A percentile compares a stretch with the other conserved stretches of the same genome.
phyloP scores from a whole-genome alignment of 2,888 invertebrate genomes.

The Cerastoderma edule region DNA sequence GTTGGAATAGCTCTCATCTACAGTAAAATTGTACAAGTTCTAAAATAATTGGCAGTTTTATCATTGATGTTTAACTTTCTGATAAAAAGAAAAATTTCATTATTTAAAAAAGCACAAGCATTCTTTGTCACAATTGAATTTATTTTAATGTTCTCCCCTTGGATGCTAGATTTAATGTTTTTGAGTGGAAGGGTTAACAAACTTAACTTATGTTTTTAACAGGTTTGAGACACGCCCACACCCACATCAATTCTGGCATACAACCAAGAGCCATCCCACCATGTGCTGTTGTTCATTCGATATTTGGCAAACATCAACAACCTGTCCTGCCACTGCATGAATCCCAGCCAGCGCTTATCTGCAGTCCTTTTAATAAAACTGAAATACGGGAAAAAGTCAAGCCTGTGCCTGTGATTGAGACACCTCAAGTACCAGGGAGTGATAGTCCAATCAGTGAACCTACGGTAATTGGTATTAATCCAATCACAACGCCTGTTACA shows the following conservation, averaged over 20 bases:
- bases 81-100: too few species aligned
- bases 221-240: not conserved
- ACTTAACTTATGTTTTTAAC: not conserved
- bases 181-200: not conserved
- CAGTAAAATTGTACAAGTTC: too few species aligned
- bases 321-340: too few species aligned
- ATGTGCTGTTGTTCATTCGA: too few species aligned
- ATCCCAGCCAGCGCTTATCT: not conserved
- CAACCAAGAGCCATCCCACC: not conserved
- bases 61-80: too few species aligned
- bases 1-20: too few species aligned
- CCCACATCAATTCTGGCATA: not conserved
- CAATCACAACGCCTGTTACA: not conserved
- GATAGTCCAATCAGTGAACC: conserved; percentile 8
- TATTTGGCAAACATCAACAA: not conserved
- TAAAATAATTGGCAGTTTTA: too few species aligned
- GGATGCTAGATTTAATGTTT: not conserved
- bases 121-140: not conserved
- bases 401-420: not conserved
- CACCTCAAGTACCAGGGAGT: not conserved
- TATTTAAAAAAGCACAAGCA: not conserved
- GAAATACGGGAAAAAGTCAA: conserved; percentile 1
- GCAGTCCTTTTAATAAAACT: conserved; percentile 3
- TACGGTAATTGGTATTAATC: not conserved
- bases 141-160: not conserved